phyloP scores from a whole-genome alignment of 2,888 invertebrate genomes.

The Tinea semifulvella region DNA sequence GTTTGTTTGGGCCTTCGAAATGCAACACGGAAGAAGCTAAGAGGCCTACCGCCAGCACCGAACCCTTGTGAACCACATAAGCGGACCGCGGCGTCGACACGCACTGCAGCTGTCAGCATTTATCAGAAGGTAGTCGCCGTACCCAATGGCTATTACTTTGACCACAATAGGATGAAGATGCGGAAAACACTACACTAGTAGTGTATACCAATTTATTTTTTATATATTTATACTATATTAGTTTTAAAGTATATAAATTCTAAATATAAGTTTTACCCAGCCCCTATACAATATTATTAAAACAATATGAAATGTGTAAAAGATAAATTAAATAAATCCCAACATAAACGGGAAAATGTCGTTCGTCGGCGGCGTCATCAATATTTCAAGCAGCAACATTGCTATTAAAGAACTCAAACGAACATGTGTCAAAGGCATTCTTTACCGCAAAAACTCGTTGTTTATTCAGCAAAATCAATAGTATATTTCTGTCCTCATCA shows the following conservation, averaged over 20 bases:
- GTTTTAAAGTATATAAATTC: too few relatives aligned
- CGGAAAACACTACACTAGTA: too few relatives aligned
- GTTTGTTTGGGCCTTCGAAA: not conserved
- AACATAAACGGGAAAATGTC: slow-evolving; percentile 4
- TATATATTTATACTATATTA: too few relatives aligned
- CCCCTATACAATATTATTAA: too few relatives aligned
- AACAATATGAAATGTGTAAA: not conserved
- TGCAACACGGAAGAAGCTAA: too few relatives aligned
- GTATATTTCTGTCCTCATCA: slow-evolving; percentile 43
- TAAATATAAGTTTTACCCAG: too few relatives aligned
- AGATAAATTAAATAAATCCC: not conserved
- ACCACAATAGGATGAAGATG: too few relatives aligned
- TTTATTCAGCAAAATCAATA: slow-evolving; percentile 55
- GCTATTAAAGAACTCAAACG: slow-evolving; percentile 30
- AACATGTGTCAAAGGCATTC: slow-evolving; percentile 15
- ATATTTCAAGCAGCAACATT: slow-evolving; percentile 4
- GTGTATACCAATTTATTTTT: too few relatives aligned
- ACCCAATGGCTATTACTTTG: too few relatives aligned
- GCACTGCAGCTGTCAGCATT: not conserved
- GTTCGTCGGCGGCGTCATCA: slow-evolving; percentile 2
- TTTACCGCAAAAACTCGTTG: slow-evolving; percentile 26
- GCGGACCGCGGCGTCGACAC: slow-evolving; percentile 1
- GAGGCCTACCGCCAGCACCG: too few relatives aligned
- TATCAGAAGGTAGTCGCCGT: too few relatives aligned
- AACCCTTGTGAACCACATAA: too few relatives aligned